Percentiles rank a stretch among this genome's conserved stretches.
phyloP scores from a whole-genome alignment of 2,888 invertebrate genomes.

The Biston stratarius region DNA sequence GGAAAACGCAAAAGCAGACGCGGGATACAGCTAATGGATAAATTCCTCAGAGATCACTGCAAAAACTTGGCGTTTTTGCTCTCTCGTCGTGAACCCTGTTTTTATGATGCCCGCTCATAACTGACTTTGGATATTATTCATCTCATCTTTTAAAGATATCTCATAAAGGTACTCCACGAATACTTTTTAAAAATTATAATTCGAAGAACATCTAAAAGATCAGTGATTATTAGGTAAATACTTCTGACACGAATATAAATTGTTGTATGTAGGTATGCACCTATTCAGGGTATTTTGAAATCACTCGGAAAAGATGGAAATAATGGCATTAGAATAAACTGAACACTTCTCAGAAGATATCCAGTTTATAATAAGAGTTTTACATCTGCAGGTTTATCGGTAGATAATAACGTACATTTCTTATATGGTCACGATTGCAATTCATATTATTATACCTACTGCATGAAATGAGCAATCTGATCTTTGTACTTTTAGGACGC shows the following conservation, averaged over 20 bases:
- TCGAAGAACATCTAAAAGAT: not conserved
- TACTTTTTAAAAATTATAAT: not conserved
- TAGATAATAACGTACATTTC: conserved; percentile 19
- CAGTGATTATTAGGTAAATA: too few species aligned
- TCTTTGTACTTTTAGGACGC: conserved; percentile 22
- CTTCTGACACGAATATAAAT: too few species aligned
- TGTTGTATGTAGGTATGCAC: too few species aligned
- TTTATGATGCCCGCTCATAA: conserved; percentile 21
- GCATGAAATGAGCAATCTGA: conserved; percentile 27
- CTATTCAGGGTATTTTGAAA: not conserved
- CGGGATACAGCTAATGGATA: conserved; percentile 20
- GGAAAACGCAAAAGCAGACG: conserved; percentile 2
- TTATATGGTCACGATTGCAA: conserved; percentile 33
- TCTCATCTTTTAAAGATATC: conserved; percentile 9
- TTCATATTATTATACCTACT: conserved; percentile 20
- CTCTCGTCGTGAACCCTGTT: conserved; percentile 28
- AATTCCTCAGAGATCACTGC: conserved; percentile 19
- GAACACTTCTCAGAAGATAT: conserved; percentile 27
- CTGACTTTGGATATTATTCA: conserved; percentile 13
- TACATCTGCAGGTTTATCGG: conserved; percentile 22
- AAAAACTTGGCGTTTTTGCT: conserved; percentile 33
- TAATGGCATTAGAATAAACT: conserved; percentile 24
- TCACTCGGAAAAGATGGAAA: not conserved
- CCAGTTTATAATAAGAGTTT: conserved; percentile 30
- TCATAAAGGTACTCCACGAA: not conserved